Base-by-base conservation (phyloP, 1,140 invertebrate genomes). In the Caenorhabditis remanei region DNA sequence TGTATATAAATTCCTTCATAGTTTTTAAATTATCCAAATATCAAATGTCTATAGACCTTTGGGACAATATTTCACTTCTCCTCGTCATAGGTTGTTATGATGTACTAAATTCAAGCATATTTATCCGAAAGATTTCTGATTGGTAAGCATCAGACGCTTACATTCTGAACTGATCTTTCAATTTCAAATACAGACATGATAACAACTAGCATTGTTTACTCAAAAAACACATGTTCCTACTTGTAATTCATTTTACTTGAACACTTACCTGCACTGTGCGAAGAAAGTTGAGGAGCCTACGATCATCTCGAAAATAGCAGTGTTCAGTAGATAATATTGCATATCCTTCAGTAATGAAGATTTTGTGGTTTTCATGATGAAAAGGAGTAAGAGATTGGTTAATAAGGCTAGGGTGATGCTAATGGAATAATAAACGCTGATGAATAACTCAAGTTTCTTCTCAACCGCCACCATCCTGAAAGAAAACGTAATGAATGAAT, bases 331-430 rank as follows among this genome's bases (percentile, higher is more conserved):
- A 46, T 71, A 71, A 48, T 71, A 71, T 41, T 71, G 40, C 67
- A 71, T 71, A n/a, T 71, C 67, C n/a, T 46, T 43, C 11, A 71
- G 41, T 19, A 71, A 46, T 5, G 67, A 13, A n/a, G 67, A 71
- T 19, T 46, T 71, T 0, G 67, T 71, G 9, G 67, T 71, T 71
- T 71, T 71, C 67, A 71, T 71, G 43, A 46, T 71, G 41, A 71
- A 46, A 9, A 71, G 41, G 5, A 71, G 24, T 19, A 46, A 16
- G n/a, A 71, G 16, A n/a, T 71, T 71, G 41, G 41, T 48, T 14
- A 32, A 7, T 3, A 71, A 41, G 13, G 67, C 6, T 48, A 71
- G 19, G 0, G 43, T 71, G 40, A 71, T 46, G 67, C 41, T 71
- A 8, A 71, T n/a, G 2, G 67, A 46, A 9, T 71, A 71, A 46